These are phyloP conservation scores for Sitobion miscanthi DNA, from an alignment of 1,140 invertebrate species.

Conservation along the genomic window DNA sequence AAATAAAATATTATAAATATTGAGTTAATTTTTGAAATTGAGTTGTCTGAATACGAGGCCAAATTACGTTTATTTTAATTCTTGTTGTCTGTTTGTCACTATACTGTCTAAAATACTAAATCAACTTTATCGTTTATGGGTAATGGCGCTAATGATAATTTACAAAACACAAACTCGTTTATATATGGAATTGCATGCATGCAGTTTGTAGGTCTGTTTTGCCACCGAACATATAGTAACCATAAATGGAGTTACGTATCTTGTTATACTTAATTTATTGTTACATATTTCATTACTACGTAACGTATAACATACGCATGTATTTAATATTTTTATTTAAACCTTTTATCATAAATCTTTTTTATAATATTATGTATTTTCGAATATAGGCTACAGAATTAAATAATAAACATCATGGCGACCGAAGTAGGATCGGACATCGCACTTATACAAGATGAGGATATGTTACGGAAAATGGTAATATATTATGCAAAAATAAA, in stretches of 20 bases:
- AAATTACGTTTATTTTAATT: neutral
- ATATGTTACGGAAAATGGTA: constrained; percentile 75
- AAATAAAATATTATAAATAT: neutral
- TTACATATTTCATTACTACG: neutral
- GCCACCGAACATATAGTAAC: neutral
- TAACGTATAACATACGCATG: neutral
- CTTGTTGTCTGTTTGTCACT: neutral
- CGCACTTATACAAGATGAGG: constrained; percentile 74
- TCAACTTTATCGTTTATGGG: constrained; percentile 21
- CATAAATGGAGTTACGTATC: constrained; percentile 36
- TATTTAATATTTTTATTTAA: neutral
- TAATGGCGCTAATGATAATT: neutral
- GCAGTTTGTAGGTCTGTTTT: constrained; percentile 17
- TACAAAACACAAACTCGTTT: constrained; percentile 22
- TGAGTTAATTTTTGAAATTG: constrained; percentile 26
- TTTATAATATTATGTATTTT: constrained; percentile 7
- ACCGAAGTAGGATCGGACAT: constrained; percentile 67
- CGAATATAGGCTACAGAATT: neutral
- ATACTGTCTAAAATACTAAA: neutral
- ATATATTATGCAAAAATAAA: constrained; percentile 59
- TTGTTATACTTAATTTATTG: neutral
- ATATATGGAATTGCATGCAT: neutral
- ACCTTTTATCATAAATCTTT: neutral
- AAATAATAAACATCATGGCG: constrained; percentile 61
- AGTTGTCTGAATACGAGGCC: neutral